Evolutionary conservation across 2,888 invertebrate genomes (phyloP).

Genomic region (Drosophila meridiana): DNA sequence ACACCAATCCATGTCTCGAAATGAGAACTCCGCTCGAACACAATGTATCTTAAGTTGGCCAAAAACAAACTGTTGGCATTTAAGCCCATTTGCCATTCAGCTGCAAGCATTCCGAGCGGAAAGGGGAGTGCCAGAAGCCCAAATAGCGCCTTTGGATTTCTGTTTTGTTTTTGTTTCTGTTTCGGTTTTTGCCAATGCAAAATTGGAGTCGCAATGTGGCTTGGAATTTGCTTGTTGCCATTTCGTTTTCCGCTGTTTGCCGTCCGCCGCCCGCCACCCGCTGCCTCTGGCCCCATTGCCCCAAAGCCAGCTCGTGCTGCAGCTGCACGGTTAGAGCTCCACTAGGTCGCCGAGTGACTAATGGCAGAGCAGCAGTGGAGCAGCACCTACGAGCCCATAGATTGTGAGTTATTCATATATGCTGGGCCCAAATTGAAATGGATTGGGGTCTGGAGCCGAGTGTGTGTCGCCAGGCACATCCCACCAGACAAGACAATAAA

Average conservation of each 20-base stretch:
- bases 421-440: conserved; percentile 34
- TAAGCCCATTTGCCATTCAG: conserved; percentile 52
- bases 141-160: conserved; percentile 53
- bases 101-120: conserved; percentile 54
- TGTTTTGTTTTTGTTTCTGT: conserved; percentile 22
- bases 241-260: conserved; percentile 47
- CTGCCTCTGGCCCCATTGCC: conserved; percentile 37
- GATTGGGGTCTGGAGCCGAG: conserved; percentile 36
- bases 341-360: conserved; percentile 65
- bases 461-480: conserved; percentile 22
- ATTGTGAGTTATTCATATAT: conserved; percentile 31
- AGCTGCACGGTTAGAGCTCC: conserved; percentile 40
- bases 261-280: conserved; percentile 12
- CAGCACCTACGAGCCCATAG: conserved; percentile 40
- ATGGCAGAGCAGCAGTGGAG: conserved; percentile 19
- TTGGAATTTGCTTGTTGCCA: conserved; percentile 62
- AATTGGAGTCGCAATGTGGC: conserved; percentile 38
- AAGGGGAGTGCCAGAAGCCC: conserved; percentile 68
- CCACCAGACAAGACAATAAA: conserved; percentile 30
- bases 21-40: conserved; percentile 31
- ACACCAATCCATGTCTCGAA: conserved; percentile 16
- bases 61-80: conserved; percentile 67
- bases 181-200: conserved; percentile 25
- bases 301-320: conserved; percentile 36
- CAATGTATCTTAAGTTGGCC: conserved; percentile 45